phyloP scores from a whole-genome alignment of 1,140 invertebrate genomes.

The Hirudo medicinalis region DNA sequence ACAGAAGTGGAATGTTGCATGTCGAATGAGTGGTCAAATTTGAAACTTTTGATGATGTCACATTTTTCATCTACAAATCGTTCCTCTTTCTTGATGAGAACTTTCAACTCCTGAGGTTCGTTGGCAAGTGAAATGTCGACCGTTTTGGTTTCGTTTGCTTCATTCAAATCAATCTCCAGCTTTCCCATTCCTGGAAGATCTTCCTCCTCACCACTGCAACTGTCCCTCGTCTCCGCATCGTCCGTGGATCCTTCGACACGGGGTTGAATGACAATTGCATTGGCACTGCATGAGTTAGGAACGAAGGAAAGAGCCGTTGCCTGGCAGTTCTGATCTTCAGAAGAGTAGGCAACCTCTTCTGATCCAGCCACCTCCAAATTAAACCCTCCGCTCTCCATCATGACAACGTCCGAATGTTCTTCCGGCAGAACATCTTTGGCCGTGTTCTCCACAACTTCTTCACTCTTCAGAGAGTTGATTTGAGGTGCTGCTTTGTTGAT shows the following conservation, averaged over 20 bases:
- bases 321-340: slow-evolving; percentile 3
- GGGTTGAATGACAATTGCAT: neutral
- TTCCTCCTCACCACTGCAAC: neutral
- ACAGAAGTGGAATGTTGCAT: too few species aligned
- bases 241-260: neutral
- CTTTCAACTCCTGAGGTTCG: too few species aligned
- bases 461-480: slow-evolving; percentile 26
- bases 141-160: too few species aligned
- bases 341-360: neutral
- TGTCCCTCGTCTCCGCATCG: slow-evolving; percentile 1
- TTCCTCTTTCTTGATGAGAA: too few species aligned
- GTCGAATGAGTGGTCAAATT: too few species aligned
- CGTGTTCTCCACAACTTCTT: too few species aligned
- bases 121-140: too few species aligned
- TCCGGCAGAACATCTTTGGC: too few species aligned
- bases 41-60: too few species aligned
- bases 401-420: too few species aligned
- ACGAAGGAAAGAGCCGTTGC: neutral
- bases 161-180: slow-evolving; percentile 4
- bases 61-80: too few species aligned
- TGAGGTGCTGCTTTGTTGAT: slow-evolving; percentile 26
- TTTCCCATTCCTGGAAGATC: slow-evolving; percentile 8
- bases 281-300: neutral
- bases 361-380: slow-evolving; percentile 3
- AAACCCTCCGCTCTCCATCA: neutral